Percentiles rank a stretch among this genome's conserved stretches.
These are phyloP conservation scores for Iselma pallidipennis DNA, from an alignment of 2,888 invertebrate species.

Conservation along the genomic window DNA sequence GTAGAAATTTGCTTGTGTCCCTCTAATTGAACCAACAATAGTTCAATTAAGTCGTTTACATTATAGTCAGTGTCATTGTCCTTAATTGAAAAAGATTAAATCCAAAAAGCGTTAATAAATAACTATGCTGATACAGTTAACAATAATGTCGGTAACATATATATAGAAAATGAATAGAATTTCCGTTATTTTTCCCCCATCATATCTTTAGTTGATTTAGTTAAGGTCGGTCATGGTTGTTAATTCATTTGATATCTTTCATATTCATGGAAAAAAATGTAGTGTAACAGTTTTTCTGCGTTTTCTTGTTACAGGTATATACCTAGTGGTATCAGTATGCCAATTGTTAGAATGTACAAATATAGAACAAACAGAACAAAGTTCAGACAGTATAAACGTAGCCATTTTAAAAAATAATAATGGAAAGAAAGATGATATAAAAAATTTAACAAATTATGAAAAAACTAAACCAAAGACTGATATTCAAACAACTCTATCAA, in stretches of 20 bases:
- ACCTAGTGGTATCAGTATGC: slow-evolving; percentile 37
- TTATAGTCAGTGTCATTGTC: slow-evolving; percentile 32
- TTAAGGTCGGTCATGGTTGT: slow-evolving; percentile 9
- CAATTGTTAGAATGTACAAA: slow-evolving; percentile 19
- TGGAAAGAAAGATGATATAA: slow-evolving; percentile 20
- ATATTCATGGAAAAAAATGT: neutral
- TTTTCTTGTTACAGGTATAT: slow-evolving; percentile 38
- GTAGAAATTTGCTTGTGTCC: neutral
- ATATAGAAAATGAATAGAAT: slow-evolving; percentile 1
- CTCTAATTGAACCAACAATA: neutral
- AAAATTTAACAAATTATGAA: slow-evolving; percentile 10
- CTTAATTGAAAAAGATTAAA: slow-evolving; percentile 26
- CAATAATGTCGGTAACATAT: neutral
- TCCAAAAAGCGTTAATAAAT: slow-evolving; percentile 21
- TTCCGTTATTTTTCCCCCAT: neutral
- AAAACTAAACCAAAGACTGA: slow-evolving; percentile 46
- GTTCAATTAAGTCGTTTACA: slow-evolving; percentile 10
- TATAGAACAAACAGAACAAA: slow-evolving; percentile 28
- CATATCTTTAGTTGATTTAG: slow-evolving; percentile 2
- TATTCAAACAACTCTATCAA: slow-evolving; percentile 15
- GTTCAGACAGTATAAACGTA: slow-evolving; percentile 8
- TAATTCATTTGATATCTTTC: neutral
- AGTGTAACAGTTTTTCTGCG: neutral
- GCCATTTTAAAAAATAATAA: slow-evolving; percentile 23
- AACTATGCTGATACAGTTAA: slow-evolving; percentile 16